Evolutionary conservation across 2,888 invertebrate species (phyloP), one percentile per base, ranked within the genome.

Genomic region (Cryptophagus acutangulus): DNA sequence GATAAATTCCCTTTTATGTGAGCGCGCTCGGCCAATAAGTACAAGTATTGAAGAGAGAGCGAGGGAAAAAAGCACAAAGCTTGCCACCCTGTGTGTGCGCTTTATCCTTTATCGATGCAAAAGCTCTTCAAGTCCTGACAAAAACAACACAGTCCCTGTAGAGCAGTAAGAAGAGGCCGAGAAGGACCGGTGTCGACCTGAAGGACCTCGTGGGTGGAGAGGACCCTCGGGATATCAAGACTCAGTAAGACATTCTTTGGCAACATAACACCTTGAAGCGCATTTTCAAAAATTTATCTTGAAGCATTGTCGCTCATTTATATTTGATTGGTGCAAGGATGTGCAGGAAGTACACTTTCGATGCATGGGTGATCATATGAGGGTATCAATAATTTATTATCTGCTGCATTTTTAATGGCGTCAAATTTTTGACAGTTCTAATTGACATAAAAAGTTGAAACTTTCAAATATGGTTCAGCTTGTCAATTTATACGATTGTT

Each of bases 91-190:
- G 31, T 31, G n/a, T n/a, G n/a, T n/a, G 45, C 51, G 48, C 51
- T 54, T 55, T 44, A 43, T 52, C 46, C 45, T 50, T 55, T 53
- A 59, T 58, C 55, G 57, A 56, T 54, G 57, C 52, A 51, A 50
- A 59, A 52, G 51, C 55, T 35, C 30, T 36, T 40, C 28, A 36
- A 29, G 20, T 17, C 55, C 51, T 52, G 51, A 57, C 54, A 57
- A 61, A 59, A 59, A 61, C 57, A 58, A 52, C 57, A 52, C 31
- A 31, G 43, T 56, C 58, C 56, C 58, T 48, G 39, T 54, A 56
- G 59, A 53, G 56, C 52, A 36, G 51, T 54, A 49, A 51, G 46
- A 46, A 49, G 50, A 46, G 52, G 45, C 45, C 42, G 49, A 49
- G 52, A 55, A 52, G 55, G 47, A 55, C 40, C 43, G 33, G 33